Evolutionary conservation across 1,140 invertebrate species (phyloP).

Genomic region (Palaemon carinicauda): DNA sequence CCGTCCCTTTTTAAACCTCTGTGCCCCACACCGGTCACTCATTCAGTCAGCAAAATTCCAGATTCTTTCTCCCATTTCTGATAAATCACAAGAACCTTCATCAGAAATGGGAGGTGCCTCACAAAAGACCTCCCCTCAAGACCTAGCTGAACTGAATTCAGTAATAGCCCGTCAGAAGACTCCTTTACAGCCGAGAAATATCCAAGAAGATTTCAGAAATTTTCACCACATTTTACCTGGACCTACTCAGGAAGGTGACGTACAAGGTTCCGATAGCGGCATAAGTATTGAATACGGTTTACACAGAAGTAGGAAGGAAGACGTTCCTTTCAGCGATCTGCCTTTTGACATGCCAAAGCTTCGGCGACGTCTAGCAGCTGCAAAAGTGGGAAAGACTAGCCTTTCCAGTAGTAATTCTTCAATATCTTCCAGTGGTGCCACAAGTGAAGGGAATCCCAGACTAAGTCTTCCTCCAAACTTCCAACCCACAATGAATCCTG

Average conservation of each 20-base stretch:
- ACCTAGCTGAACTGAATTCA: conserved; percentile 66
- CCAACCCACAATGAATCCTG: conserved; percentile 43
- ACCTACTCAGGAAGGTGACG: conserved; percentile 70
- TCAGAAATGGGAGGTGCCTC: conserved; percentile 53
- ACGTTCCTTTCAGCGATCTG: conserved; percentile 75
- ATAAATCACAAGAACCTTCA: conserved; percentile 83
- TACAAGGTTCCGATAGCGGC: conserved; percentile 85
- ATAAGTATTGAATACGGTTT: conserved; percentile 76
- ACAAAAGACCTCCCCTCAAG: conserved; percentile 55
- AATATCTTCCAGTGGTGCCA: conserved; percentile 48
- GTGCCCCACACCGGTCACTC: conserved; percentile 57
- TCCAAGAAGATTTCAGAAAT: conserved; percentile 66
- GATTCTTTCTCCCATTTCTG: conserved; percentile 86
- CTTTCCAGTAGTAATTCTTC: conserved; percentile 58
- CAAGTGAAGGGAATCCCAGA: conserved; percentile 34
- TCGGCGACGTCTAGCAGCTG: conserved; percentile 73
- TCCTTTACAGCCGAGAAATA: conserved; percentile 70
- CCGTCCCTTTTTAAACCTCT: conserved; percentile 68
- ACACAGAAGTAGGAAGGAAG: conserved; percentile 40
- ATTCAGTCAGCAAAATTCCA: conserved; percentile 75
- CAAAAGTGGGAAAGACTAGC: conserved; percentile 60
- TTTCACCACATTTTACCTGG: conserved; percentile 70
- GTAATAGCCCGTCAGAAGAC: conserved; percentile 79
- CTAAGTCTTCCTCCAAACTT: conserved; percentile 31
- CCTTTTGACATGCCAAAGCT: conserved; percentile 91